Conservation (phyloP, 2,888 invertebrate genomes). For the Hypsopygia costalis region DNA sequence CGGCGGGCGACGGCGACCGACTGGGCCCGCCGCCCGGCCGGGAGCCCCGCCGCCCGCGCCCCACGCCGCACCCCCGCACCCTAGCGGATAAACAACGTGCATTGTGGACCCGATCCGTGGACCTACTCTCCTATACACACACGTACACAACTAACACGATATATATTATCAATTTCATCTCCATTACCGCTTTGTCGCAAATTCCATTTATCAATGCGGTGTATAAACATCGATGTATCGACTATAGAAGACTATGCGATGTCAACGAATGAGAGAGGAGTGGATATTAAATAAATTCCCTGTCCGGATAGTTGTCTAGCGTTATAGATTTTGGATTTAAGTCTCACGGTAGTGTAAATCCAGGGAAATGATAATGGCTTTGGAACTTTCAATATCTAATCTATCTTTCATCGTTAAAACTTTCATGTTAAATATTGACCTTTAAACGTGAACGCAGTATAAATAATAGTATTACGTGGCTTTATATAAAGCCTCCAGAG, state of each 20-base stretch:
- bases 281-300: conserved; percentile 60
- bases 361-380: conserved; percentile 35
- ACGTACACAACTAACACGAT: conserved; percentile 42
- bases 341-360: conserved; percentile 47
- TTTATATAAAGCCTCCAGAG: no score
- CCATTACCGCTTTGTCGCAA: conserved; percentile 25
- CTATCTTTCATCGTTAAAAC: no score
- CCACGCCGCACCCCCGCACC: conserved; percentile 43
- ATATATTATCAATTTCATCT: conserved; percentile 15
- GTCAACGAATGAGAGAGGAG: conserved; percentile 26
- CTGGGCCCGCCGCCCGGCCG: conserved; percentile 76
- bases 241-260: conserved; percentile 18
- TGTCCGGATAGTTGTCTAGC: conserved; percentile 60
- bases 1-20: conserved; percentile 62
- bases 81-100: conserved; percentile 78
- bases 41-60: conserved; percentile 53
- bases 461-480: no score
- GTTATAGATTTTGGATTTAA: conserved; percentile 72
- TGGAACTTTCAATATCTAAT: not conserved
- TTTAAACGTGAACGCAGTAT: no score
- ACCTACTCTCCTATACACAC: conserved; percentile 50
- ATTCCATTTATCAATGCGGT: not conserved
- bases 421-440: no score
- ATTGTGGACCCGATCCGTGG: conserved; percentile 74
- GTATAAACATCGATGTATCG: conserved; percentile 25